phyloP scores from a whole-genome alignment of 2,113 vertebrate species.

The Crotalus helleri region DNA sequence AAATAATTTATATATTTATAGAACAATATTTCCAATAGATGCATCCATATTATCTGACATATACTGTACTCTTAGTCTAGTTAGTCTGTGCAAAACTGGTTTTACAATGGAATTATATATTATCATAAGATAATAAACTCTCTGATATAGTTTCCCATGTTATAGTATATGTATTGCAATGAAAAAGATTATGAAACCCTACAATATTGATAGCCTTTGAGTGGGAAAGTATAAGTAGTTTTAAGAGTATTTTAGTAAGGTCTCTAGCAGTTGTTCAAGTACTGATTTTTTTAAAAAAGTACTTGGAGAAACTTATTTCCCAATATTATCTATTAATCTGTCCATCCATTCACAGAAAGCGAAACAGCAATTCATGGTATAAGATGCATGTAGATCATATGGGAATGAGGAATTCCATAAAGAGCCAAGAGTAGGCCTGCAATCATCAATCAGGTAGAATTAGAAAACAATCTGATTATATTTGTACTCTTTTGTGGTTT shows the following conservation, averaged over 20 bases:
- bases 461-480: constrained; percentile 19
- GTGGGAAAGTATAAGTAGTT: neutral
- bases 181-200: neutral
- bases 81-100: neutral
- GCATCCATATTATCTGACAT: neutral
- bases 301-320: neutral
- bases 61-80: neutral
- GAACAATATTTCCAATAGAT: neutral
- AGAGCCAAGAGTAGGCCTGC: constrained; percentile 24
- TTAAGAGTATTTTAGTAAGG: neutral
- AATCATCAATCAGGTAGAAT: constrained; percentile 24
- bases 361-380: neutral
- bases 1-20: neutral
- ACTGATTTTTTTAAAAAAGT: neutral
- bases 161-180: neutral
- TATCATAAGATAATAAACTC: neutral
- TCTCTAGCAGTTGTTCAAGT: neutral
- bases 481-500: constrained; percentile 36
- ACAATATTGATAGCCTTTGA: neutral
- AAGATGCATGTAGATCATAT: neutral
- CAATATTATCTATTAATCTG: neutral
- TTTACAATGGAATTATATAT: neutral
- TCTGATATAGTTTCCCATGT: neutral
- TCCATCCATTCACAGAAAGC: neutral
- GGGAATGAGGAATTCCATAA: constrained; percentile 29